Conservation (phyloP, 1,140 invertebrate genomes). For the Cotesia chilonis region DNA sequence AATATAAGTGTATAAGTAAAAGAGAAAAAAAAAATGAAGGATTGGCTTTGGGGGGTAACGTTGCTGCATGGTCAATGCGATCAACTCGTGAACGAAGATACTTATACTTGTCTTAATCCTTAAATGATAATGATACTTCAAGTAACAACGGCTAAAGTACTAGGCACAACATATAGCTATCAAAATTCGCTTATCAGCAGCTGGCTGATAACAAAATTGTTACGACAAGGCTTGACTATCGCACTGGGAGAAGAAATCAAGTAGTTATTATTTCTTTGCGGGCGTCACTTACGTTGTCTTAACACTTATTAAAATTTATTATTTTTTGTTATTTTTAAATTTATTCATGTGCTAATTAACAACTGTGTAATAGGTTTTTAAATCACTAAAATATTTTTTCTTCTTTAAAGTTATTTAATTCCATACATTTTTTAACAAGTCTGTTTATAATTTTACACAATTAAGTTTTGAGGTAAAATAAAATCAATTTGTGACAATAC, state of each 20-base stretch:
- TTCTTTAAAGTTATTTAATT: too few relatives aligned
- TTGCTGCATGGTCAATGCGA: too few relatives aligned
- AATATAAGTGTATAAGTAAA: background rate
- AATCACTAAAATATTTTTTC: too few relatives aligned
- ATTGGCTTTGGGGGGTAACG: too few relatives aligned
- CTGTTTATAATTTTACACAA: too few relatives aligned
- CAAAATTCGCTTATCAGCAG: constrained; percentile 44
- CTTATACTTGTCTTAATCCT: background rate
- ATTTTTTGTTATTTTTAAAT: background rate
- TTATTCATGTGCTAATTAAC: background rate
- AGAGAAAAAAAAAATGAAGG: background rate
- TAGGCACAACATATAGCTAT: constrained; percentile 2
- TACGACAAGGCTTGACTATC: constrained; percentile 32
- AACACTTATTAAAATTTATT: background rate
- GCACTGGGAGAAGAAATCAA: background rate
- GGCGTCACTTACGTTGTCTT: background rate
- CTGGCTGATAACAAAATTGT: constrained; percentile 44
- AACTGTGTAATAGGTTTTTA: too few relatives aligned
- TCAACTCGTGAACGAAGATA: too few relatives aligned
- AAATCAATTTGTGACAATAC: constrained; percentile 8
- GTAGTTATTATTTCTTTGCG: constrained; percentile 7
- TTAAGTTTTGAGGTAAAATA: background rate
- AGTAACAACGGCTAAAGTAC: background rate
- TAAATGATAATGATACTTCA: constrained; percentile 1
- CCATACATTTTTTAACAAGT: too few relatives aligned